Conservation (phyloP, 2,888 invertebrate genomes). For the Ochlodes sylvanus region DNA sequence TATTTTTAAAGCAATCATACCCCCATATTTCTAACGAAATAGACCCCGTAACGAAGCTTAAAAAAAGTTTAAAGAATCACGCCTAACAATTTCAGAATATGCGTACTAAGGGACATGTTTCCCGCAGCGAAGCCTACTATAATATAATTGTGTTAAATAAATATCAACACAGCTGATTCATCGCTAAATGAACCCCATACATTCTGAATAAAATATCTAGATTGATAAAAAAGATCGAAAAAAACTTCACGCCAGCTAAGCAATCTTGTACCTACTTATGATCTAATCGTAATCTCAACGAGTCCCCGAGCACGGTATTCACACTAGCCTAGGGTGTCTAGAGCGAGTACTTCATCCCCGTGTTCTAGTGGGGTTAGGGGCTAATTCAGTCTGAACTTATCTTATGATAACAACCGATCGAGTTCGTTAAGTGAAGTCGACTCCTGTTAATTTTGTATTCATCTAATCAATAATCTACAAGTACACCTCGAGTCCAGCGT, state of each 20-base stretch:
- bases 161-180: neutral
- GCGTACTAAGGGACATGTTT: too few species aligned
- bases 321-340: slow-evolving; percentile 6
- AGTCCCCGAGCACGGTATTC: neutral
- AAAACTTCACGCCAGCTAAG: slow-evolving; percentile 5
- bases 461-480: neutral
- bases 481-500: neutral
- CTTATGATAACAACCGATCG: neutral
- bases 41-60: too few species aligned
- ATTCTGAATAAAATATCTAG: neutral
- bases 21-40: too few species aligned
- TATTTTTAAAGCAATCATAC: too few species aligned
- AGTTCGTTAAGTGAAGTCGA: neutral
- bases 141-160: too few species aligned
- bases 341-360: neutral
- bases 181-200: neutral
- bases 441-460: neutral
- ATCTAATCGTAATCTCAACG: slow-evolving; percentile 8
- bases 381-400: neutral
- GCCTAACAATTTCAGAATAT: too few species aligned
- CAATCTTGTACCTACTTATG: neutral
- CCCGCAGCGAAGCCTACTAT: too few species aligned
- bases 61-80: too few species aligned
- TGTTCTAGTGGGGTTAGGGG: slow-evolving; percentile 6
- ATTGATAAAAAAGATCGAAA: slow-evolving; percentile 1